Conservation (phyloP, 2,797 vertebrate species). For the Melanotaenia parkinsoni region DNA sequence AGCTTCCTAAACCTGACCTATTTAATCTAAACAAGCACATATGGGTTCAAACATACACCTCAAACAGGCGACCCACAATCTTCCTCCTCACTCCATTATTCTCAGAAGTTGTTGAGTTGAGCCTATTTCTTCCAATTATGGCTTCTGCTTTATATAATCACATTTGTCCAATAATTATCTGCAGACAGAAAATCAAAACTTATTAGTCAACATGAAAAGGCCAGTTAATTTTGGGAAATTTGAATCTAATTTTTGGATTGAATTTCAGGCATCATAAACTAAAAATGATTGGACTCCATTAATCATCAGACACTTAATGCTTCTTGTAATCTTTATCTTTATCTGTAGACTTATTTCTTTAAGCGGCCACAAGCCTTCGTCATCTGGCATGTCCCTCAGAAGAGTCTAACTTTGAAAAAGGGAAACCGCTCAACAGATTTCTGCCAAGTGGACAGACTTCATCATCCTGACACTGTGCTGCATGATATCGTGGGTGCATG, state of each 20-base stretch:
- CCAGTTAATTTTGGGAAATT: not conserved
- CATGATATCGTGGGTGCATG: slow-evolving; percentile 39
- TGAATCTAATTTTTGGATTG: not conserved
- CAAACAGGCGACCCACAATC: not conserved
- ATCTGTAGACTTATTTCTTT: not conserved
- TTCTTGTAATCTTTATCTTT: not conserved
- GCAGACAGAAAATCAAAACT: not conserved
- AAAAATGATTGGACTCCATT: not conserved
- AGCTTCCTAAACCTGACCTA: slow-evolving; percentile 52
- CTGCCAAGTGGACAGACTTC: slow-evolving; percentile 28
- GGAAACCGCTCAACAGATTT: slow-evolving; percentile 13
- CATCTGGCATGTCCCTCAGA: not conserved
- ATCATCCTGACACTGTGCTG: slow-evolving; percentile 32
- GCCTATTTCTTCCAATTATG: slow-evolving; percentile 14
- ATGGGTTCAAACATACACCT: slow-evolving; percentile 1
- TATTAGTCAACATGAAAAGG: not conserved
- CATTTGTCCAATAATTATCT: not conserved
- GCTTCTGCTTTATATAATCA: not conserved
- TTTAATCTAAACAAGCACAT: slow-evolving; percentile 29
- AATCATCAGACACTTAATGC: not conserved
- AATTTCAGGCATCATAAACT: too few relatives aligned
- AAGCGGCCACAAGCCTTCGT: not conserved
- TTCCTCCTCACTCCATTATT: not conserved
- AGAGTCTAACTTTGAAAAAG: not conserved
- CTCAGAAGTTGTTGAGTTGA: slow-evolving; percentile 16